These are phyloP conservation scores for Nannoperca obscura DNA, from an alignment of 2,797 vertebrate genomes.

Conservation along the genomic window DNA sequence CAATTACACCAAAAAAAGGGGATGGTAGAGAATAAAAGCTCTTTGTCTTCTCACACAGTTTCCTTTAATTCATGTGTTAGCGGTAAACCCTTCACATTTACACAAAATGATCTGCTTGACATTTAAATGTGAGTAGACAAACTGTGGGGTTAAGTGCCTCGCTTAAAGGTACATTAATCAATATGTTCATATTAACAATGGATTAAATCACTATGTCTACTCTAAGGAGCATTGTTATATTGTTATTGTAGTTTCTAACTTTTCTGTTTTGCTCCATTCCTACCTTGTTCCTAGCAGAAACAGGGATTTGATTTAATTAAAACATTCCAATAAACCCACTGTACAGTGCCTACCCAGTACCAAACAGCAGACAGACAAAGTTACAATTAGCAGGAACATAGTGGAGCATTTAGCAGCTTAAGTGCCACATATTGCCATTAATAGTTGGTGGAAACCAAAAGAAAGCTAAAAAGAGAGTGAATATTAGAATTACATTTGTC, in stretches of 20 bases:
- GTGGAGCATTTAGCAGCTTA: neutral
- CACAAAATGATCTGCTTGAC: neutral
- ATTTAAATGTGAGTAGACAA: neutral
- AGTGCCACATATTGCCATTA: no score
- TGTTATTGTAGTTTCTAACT: no score
- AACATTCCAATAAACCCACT: neutral
- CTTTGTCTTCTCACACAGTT: neutral
- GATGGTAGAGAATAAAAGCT: neutral
- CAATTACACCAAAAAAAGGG: neutral
- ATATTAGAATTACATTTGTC: neutral
- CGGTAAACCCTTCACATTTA: neutral
- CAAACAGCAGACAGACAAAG: no score
- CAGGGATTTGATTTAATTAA: neutral
- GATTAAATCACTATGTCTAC: neutral
- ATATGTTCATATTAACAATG: neutral
- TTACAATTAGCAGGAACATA: neutral
- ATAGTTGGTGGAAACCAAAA: no score
- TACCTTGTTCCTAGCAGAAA: neutral
- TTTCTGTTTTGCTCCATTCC: neutral
- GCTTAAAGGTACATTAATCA: neutral
- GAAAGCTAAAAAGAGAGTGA: neutral
- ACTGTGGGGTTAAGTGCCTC: neutral
- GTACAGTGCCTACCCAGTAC: neutral
- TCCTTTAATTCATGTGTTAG: neutral
- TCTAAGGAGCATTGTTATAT: no score